Conservation (phyloP, 64 coral and sea anemone species). For the Porites australiensis region DNA sequence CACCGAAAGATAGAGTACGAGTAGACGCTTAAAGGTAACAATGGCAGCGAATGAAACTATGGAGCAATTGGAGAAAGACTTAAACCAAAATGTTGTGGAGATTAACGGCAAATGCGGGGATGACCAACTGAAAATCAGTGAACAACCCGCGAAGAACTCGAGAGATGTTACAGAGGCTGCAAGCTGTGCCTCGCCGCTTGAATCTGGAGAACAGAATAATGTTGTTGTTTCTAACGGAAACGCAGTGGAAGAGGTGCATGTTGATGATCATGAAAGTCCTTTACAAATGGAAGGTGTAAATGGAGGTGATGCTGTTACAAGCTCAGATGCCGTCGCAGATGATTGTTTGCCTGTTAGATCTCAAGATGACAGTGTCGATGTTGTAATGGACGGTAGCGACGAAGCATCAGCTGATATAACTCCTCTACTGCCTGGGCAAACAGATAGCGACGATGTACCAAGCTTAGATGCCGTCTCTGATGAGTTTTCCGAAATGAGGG, state of each 20-base stretch:
- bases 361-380: not conserved
- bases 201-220: constrained; percentile 13
- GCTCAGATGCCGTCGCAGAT: not conserved
- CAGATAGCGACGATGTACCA: not conserved
- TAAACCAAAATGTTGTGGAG: constrained; percentile 33
- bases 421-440: not conserved
- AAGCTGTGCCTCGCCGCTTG: not conserved
- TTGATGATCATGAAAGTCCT: constrained; percentile 11
- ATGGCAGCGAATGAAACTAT: not conserved
- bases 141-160: not conserved
- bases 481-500: not conserved
- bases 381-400: not conserved
- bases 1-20: not conserved
- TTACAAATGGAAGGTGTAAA: not conserved
- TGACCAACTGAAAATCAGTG: not conserved
- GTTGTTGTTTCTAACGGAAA: not conserved
- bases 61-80: constrained; percentile 27
- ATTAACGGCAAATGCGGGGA: not conserved
- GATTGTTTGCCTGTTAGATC: not conserved
- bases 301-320: not conserved
- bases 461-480: constrained; percentile 1
- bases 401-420: not conserved
- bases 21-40: not conserved
- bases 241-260: not conserved
- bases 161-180: not conserved